Percentiles rank a stretch among this genome's conserved stretches.
Conservation (phyloP, 2,797 vertebrate genomes). For the Lindbergichthys nudifrons region DNA sequence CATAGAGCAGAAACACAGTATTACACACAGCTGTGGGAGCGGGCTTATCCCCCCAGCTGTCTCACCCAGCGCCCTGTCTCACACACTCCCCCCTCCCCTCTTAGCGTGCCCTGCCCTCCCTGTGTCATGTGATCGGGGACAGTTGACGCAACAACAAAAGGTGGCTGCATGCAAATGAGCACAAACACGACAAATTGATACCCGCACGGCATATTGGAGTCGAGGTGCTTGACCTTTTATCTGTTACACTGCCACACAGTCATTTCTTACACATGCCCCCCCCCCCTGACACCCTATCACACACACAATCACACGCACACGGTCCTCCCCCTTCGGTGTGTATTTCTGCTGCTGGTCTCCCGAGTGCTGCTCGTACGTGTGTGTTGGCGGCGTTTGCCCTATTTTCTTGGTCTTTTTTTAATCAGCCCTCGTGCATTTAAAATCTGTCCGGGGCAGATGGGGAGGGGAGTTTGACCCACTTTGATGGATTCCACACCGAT, state of each 20-base stretch:
- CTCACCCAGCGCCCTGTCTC: conserved; percentile 23
- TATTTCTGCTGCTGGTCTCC: conserved; percentile 42
- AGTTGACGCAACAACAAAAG: conserved; percentile 47
- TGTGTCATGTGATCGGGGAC: conserved; percentile 12
- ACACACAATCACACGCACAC: conserved; percentile 1
- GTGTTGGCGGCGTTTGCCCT: conserved; percentile 74
- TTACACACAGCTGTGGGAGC: conserved; percentile 53
- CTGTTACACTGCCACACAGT: conserved; percentile 25
- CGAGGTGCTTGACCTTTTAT: conserved; percentile 68
- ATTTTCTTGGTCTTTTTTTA: conserved; percentile 83
- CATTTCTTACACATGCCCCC: conserved; percentile 55
- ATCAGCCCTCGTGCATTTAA: conserved; percentile 85
- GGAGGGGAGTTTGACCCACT: conserved; percentile 86
- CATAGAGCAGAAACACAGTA: conserved; percentile 18
- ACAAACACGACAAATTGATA: conserved; percentile 45
- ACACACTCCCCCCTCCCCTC: neutral
- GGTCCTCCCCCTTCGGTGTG: neutral
- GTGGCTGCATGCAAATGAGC: conserved; percentile 63
- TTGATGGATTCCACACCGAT: conserved; percentile 87
- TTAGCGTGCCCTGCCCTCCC: conserved; percentile 15
- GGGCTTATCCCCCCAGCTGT: conserved; percentile 60
- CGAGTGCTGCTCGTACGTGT: conserved; percentile 33
- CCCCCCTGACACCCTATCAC: neutral
- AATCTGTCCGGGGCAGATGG: conserved; percentile 85
- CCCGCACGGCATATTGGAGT: conserved; percentile 41